Evolutionary conservation across 2,113 vertebrate genomes (phyloP), one percentile per base, ranked within the genome.

Genomic region (Oplegnathus fasciatus): DNA sequence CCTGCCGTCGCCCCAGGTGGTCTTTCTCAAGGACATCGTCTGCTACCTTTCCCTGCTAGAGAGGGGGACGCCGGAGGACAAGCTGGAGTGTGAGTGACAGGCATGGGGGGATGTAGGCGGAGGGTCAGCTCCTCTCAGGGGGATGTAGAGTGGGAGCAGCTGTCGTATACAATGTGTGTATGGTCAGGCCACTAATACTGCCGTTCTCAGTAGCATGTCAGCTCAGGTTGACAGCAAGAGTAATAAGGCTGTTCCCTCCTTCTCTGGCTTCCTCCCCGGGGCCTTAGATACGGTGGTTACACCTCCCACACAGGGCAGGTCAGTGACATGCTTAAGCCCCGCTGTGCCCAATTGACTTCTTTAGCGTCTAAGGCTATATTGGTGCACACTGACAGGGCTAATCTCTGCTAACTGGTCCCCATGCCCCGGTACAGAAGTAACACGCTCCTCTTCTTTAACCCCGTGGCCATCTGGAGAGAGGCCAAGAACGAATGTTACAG

Each of bases 11-110:
- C 78, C 96, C 30, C 96, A 96, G 85, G 94, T 95, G 44, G 97
- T 99, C 70, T 97, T 97, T 78, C 95, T 99, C 89, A 98, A 98
- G 95, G 98, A 99, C 93, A 96, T 99, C 0, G 96, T 97, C 78
- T 99, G 98, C 91, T 99, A 97, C 95, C 96, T 99, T 80, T 98
- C 98, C n/a, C 95, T 99, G 83, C 94, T 99, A 90, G 98, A 99
- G 94, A 95, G 95, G 1, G 98, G 98, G 7, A 97, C 94, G 4
- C 96, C 98, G 22, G 97, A 98, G 82, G 98, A 99, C 94, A 99
- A 99, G 91, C 96, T 99, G 83, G 97, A 99, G 91, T 99, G 98
- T 99, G 93, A 97, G 97, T 96, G 67, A 72, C 37, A 5, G 26
- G 68, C 55, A 58, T 34, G 2, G 15, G n/a, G 37, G 30, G 60